Evolutionary conservation across 2,113 vertebrate genomes (phyloP), one percentile per base, ranked within the genome.

Genomic region (Tyrannus savana): DNA sequence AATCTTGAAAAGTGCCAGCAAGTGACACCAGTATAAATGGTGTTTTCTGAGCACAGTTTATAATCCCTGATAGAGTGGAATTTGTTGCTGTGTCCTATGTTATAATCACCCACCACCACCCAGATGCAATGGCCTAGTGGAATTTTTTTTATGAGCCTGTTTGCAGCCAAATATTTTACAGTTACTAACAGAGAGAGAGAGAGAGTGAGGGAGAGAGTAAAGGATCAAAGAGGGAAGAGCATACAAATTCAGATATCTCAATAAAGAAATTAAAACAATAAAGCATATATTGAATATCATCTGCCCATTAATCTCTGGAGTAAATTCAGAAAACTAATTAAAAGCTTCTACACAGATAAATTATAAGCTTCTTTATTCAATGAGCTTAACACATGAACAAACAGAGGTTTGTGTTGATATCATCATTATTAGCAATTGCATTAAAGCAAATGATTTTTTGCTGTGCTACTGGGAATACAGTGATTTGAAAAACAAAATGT

Each of bases 281-380:
- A 95, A 87, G 84, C 58, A 83, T 79, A 84, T 93, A 96, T 89
- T 89, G 93, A 95, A 93, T 93, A 95, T 88, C 93, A 97, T 96
- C 83, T 93, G 42, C 56, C 89, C 53, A 95, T 96, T 95, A 94
- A 96, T 95, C 89, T 97, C 91, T 93, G 69, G 94, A 91, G 87
- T 94, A 95, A 97, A 95, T 90, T 95, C 94, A 93, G 94, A 96
- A 97, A 96, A 95, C 93, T 96, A 95, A 97, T 96, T 95, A 96
- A 95, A 95, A 96, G 89, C 93, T 90, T 96, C 91, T 88, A 88
- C 84, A 91, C 78, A 94, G 95, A 96, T 95, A 95, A 97, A 93
- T 92, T 46, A 96, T 97, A 92, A 87, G 88, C 81, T 87, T 31
- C 89, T 96, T 97, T 96, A 95, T 96, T 96, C 93, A 95, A 91